A percentile compares a stretch with the other conserved stretches of the same genome.
Conservation (phyloP, 2,797 vertebrate species). For the Bufotes viridis region DNA sequence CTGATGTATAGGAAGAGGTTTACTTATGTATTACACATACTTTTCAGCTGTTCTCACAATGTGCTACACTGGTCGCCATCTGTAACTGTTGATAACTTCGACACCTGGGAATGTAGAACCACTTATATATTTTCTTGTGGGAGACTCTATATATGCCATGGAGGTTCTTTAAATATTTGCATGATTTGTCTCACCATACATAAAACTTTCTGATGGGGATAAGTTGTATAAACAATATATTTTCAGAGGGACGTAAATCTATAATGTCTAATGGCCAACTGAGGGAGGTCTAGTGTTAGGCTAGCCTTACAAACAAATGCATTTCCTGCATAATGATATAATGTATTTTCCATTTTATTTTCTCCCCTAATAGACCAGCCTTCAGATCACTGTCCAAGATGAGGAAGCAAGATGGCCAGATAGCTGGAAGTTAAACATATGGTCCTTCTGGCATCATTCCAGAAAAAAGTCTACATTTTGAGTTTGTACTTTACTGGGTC, state of each 20-base stretch:
- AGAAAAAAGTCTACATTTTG: not conserved
- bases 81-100: conserved; percentile 19
- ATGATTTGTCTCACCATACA: not conserved
- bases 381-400: not conserved
- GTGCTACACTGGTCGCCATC: not conserved
- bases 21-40: not conserved
- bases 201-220: conserved; percentile 19
- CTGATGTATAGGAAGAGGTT: not conserved
- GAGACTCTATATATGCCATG: not conserved
- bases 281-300: not conserved
- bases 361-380: not conserved
- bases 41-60: not conserved
- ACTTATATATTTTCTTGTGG: not conserved
- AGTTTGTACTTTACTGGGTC: not conserved
- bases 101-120: conserved; percentile 24
- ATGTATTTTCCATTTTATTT: not conserved
- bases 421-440: conserved; percentile 26
- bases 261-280: not conserved
- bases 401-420: conserved; percentile 15
- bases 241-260: not conserved
- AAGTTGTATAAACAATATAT: not conserved
- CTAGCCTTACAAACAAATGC: not conserved
- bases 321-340: not conserved
- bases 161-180: conserved; percentile 57
- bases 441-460: conserved; percentile 20